Base-by-base conservation (phyloP, 2,888 invertebrate species). In the Podotricha telesiphe region DNA sequence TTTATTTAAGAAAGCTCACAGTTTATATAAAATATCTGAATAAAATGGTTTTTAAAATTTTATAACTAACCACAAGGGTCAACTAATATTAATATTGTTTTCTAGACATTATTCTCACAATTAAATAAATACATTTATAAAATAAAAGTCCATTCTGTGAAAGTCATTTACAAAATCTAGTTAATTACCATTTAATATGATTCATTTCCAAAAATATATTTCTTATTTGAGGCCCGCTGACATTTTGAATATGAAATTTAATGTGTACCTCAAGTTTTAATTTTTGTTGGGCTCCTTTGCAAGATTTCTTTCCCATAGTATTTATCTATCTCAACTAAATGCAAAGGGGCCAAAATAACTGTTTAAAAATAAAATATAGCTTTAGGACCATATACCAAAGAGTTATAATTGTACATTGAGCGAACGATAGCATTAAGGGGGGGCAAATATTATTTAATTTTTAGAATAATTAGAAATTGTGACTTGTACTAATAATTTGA, bases 381-480 rank as follows among this genome's bases (percentile, higher is more conserved):
- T 85, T 86, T 87, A 91, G 90, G 89, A 86, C 88, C 88, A 84
- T 86, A 89, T 90, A 93, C 92, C 92, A 93, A 93, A 93, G 92
- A 93, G 84, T 88, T 87, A 88, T n/a, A n/a, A n/a, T 86, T 91
- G 91, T 91, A 92, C 86, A 91, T 89, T 83, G 86, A 88, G 82
- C 83, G 84, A 85, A 84, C 78, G 82, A 83, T 88, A 86, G 82
- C 75, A 77, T 79, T 86, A 86, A 78, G 76, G 80, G 80, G n/a
- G 81, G 80, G 80, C 83, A 79, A 28, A 28, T 89, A 88, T 53
- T 53, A 53, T 91, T 88, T 90, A 88, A 92, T 90, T 91, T 87
- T 76, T 89, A 89, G 85, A 75, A 75, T 89, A 87, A 79, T 84
- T 85, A 85, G 80, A 86, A 82, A 81, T 85, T 86, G 87, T 86